phyloP scores from a whole-genome alignment of 2,888 invertebrate species.

The Polyploca ridens region DNA sequence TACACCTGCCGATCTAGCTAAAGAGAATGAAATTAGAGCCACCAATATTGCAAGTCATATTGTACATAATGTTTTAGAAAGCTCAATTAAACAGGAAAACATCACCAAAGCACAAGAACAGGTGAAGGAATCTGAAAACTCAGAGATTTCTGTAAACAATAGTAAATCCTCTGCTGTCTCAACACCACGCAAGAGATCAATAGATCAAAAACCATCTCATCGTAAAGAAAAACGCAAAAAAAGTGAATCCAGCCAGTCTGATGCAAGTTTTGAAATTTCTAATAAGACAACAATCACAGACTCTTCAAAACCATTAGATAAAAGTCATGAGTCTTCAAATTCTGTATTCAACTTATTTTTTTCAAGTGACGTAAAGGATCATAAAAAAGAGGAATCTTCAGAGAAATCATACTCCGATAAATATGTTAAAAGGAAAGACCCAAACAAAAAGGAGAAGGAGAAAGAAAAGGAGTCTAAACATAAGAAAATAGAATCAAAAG shows the following conservation, averaged over 20 bases:
- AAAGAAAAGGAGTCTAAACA: constrained; percentile 49
- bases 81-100: constrained; percentile 27
- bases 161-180: constrained; percentile 44
- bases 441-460: constrained; percentile 46
- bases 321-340: constrained; percentile 51
- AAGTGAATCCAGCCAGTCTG: constrained; percentile 49
- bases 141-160: constrained; percentile 31
- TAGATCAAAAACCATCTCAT: constrained; percentile 73
- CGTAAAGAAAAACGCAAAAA: constrained; percentile 80
- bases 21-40: constrained; percentile 14
- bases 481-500: constrained; percentile 45
- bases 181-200: constrained; percentile 68
- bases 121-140: constrained; percentile 41
- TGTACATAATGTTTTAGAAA: not conserved
- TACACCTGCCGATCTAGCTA: constrained; percentile 6
- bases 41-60: not conserved
- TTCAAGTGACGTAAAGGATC: constrained; percentile 46
- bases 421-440: constrained; percentile 73
- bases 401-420: constrained; percentile 69
- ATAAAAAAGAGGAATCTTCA: constrained; percentile 46
- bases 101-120: constrained; percentile 35
- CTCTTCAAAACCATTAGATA: constrained; percentile 49
- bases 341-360: constrained; percentile 55
- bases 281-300: constrained; percentile 49
- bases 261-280: constrained; percentile 43